Evolutionary conservation across 2,888 invertebrate genomes (phyloP), one percentile per base, ranked within the genome.

Genomic region (Biston betularia): DNA sequence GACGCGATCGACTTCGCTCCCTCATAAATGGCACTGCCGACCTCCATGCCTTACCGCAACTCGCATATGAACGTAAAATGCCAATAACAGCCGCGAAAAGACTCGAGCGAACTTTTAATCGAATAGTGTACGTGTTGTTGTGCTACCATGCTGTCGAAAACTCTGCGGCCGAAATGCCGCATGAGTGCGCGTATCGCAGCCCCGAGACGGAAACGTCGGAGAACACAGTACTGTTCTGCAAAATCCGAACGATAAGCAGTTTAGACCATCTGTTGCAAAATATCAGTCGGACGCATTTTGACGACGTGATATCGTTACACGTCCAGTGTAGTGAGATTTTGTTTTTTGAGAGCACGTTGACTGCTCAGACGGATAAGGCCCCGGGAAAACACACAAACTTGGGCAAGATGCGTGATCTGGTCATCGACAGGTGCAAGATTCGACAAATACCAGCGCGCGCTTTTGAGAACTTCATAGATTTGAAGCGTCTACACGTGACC

Each of bases 341-440:
- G 73, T 96, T 96, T 89, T 96, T 96, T 82, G 96, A 96, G 87
- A 96, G 96, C 81, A 95, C 95, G 58, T 86, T 96, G 69, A 95
- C 95, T 69, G 92, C 95, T 68, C 92, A 92, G 44, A 83, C 88
- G 49, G 88, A 92, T 63, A 86, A 92, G 77, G 62, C 84, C 64
- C 61, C 91, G 62, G 89, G 87, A 35, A 96, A 96, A 84, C 89
- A 95, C 70, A 91, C 94, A 44, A 93, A 94, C 71, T 89, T 97
- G 69, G 86, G 96, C 94, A 87, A 95, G 94, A 84, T 97, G 94
- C 89, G 96, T 94, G 94, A 95, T 94, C 83, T 95, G 91, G 78
- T 95, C 91, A 94, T 97, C 74, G 96, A 96, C 79, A 95, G 95
- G 85, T 97, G 97, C 88, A 97, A 97, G 89, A 95, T 97, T 79